Evolutionary conservation across 2,113 vertebrate genomes (phyloP), one percentile per base, ranked within the genome.

Genomic region (Prolemur simus): DNA sequence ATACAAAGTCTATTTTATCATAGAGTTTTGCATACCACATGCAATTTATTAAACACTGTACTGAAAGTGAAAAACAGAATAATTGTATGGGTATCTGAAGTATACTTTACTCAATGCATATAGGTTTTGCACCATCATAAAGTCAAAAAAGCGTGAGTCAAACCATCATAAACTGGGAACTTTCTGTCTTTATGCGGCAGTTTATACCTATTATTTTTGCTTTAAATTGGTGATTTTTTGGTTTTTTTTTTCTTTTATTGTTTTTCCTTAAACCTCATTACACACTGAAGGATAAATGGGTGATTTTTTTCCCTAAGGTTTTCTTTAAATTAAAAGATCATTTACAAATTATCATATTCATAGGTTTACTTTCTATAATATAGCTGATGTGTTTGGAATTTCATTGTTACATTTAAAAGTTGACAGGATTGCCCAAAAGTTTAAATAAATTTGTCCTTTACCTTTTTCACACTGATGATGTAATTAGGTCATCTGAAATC

Each of bases 261-360:
- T 56, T 21, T 56, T 56, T 56, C 54, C 54, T 56, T 56, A 56
- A 56, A 56, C 54, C 6, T 56, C 54, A 56, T 7, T 56, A 56
- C 54, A 21, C 54, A 56, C 54, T 0, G 7, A 21, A 56, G 20
- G 54, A 56, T 56, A 56, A 21, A 56, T 56, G 54, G 54, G 54
- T 56, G 54, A 56, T 42, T 42, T 66, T 66, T 68, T 98, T 98
- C 98, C 93, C 97, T 98, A 98, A 98, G 87, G 97, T 98, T 98
- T 99, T 98, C 98, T 99, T 98, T 99, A 99, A 98, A 99, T 99
- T 99, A 98, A 99, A 99, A 99, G 98, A 98, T 98, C 98, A 98
- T 99, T 98, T 98, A 99, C 98, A 99, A 99, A 99, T 99, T 98
- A 99, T 98, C 98, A 98, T 99, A 98, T 98, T 98, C 98, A 99